A percentile compares a stretch with the other conserved stretches of the same genome.
Evolutionary conservation across 2,113 vertebrate genomes (phyloP).

Genomic region (Caloenas nicobarica): DNA sequence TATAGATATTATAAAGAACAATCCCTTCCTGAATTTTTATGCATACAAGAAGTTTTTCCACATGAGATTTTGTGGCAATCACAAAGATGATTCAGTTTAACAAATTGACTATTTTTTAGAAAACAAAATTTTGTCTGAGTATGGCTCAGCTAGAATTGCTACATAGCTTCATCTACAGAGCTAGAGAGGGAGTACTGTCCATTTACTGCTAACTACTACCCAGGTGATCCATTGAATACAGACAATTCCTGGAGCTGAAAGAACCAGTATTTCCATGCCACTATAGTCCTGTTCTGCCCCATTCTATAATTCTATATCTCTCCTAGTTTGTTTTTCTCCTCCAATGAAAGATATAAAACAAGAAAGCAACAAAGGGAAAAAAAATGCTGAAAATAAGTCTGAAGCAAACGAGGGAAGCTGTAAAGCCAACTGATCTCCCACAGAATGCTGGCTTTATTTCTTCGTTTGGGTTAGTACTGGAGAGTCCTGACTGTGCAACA

Average conservation of each 20-base stretch:
- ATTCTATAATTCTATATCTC: neutral
- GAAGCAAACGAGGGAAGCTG: neutral
- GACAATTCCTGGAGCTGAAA: neutral
- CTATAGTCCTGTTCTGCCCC: neutral
- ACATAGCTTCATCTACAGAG: neutral
- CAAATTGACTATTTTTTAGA: neutral
- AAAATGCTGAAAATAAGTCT: neutral
- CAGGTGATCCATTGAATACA: neutral
- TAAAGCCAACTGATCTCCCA: neutral
- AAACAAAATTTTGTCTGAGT: neutral
- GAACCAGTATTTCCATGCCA: neutral
- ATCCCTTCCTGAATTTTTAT: neutral
- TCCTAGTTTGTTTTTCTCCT: neutral
- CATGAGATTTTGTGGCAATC: neutral
- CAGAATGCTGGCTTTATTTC: neutral
- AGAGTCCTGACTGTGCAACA: neutral
- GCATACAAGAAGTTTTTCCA: neutral
- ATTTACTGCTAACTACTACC: neutral
- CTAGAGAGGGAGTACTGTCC: neutral
- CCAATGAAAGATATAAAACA: neutral
- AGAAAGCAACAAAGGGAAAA: neutral
- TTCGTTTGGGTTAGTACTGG: neutral
- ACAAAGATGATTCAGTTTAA: neutral
- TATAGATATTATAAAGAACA: neutral
- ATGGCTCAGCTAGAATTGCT: neutral